Conservation (phyloP, 2,888 invertebrate species). For the Elegia similella region DNA sequence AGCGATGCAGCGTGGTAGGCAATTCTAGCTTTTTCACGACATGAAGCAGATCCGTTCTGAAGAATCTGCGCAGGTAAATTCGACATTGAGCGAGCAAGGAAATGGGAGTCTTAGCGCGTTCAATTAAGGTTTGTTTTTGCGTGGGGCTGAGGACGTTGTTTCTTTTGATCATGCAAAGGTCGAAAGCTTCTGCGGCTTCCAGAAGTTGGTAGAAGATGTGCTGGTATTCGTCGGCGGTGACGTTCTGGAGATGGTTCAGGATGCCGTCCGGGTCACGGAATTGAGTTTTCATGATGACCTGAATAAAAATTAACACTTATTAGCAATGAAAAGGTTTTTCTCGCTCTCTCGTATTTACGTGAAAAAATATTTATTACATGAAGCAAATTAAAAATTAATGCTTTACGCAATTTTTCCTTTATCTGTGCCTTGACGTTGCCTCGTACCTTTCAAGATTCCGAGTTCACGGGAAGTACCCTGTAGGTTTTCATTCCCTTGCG, state of each 20-base stretch:
- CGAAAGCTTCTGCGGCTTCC: slow-evolving; percentile 89
- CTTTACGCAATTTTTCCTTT: too few species aligned
- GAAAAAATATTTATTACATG: too few species aligned
- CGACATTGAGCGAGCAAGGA: slow-evolving; percentile 85
- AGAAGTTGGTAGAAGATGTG: slow-evolving; percentile 85
- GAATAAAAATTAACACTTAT: slow-evolving; percentile 22
- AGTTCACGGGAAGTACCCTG: too few species aligned
- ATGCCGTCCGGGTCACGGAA: slow-evolving; percentile 92
- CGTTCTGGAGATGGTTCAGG: slow-evolving; percentile 88
- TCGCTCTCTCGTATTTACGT: too few species aligned
- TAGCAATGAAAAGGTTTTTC: background rate
- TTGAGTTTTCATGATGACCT: slow-evolving; percentile 91
- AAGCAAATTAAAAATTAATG: too few species aligned
- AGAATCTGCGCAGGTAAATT: slow-evolving; percentile 78
- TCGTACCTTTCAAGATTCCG: too few species aligned
- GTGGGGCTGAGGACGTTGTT: slow-evolving; percentile 84
- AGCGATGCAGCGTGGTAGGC: slow-evolving; percentile 84
- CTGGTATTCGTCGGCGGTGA: slow-evolving; percentile 67
- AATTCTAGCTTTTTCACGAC: slow-evolving; percentile 82
- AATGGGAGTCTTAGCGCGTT: slow-evolving; percentile 85
- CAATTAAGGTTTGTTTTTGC: slow-evolving; percentile 84
- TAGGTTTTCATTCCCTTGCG: too few species aligned
- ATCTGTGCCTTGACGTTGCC: too few species aligned
- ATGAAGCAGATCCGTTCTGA: slow-evolving; percentile 81
- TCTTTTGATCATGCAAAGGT: slow-evolving; percentile 89